Evolutionary conservation across 2,113 vertebrate species (phyloP).

Genomic region (Sturnus vulgaris): DNA sequence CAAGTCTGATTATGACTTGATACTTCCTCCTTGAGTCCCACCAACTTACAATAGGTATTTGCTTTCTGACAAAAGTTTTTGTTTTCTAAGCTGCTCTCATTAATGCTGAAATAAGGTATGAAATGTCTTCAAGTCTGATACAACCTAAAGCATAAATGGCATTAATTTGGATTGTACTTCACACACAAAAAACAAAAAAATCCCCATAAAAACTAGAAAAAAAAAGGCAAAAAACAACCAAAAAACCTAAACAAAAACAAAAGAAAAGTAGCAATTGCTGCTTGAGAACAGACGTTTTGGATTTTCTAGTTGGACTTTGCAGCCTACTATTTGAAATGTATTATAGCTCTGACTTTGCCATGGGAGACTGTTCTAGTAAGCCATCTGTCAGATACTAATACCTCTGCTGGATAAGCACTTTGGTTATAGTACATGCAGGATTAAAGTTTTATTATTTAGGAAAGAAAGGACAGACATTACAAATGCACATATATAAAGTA

Average conservation of each 20-base stretch:
- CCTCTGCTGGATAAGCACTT: background rate
- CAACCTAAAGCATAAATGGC: background rate
- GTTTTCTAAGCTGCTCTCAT: background rate
- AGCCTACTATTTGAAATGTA: background rate
- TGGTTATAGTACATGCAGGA: background rate
- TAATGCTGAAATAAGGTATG: background rate
- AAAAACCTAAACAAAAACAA: background rate
- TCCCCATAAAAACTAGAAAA: background rate
- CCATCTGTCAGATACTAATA: background rate
- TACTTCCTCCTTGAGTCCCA: background rate
- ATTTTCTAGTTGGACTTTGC: background rate
- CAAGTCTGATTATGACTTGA: background rate
- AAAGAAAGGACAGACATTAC: background rate
- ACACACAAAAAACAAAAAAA: background rate
- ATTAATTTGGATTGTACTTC: background rate
- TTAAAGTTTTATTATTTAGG: background rate
- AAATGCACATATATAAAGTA: rapidly evolving
- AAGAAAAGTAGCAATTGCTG: background rate
- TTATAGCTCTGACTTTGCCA: background rate
- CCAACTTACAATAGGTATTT: background rate
- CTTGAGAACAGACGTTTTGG: background rate
- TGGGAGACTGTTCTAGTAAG: background rate
- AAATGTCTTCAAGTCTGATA: background rate
- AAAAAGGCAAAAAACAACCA: background rate
- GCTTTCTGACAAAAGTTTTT: background rate